Percentiles rank a stretch among this genome's conserved stretches.
Conservation (phyloP, 2,888 invertebrate genomes). For the Cephonodes hylas region DNA sequence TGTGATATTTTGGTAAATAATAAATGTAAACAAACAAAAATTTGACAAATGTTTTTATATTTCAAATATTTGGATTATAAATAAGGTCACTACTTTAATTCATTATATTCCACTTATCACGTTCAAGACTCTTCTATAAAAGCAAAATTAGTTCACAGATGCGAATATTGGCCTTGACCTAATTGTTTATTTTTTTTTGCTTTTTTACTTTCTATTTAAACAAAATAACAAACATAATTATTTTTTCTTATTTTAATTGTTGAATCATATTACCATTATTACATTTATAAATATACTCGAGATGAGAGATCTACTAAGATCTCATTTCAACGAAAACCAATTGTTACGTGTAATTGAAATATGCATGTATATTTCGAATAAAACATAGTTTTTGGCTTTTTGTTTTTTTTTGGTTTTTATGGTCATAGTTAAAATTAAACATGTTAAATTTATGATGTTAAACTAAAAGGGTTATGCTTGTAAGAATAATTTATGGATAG, state of each 20-base stretch:
- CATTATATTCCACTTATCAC: background rate
- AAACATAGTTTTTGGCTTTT: too few relatives aligned
- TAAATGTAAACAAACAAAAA: background rate
- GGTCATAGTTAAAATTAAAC: too few relatives aligned
- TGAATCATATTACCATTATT: too few relatives aligned
- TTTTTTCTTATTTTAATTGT: background rate
- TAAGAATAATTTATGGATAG: too few relatives aligned
- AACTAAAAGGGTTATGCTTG: too few relatives aligned
- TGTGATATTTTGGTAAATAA: background rate
- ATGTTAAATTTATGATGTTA: too few relatives aligned
- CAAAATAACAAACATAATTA: background rate
- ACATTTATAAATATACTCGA: too few relatives aligned
- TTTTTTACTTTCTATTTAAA: background rate
- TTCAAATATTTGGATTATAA: background rate
- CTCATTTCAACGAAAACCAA: too few relatives aligned
- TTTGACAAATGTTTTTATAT: background rate
- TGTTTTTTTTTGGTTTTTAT: too few relatives aligned
- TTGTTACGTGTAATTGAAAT: too few relatives aligned
- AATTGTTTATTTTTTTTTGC: background rate
- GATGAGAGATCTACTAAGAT: too few relatives aligned
- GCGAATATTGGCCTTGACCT: background rate
- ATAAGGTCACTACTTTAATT: background rate
- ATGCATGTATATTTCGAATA: too few relatives aligned
- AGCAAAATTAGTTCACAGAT: background rate
- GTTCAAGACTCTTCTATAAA: background rate